Evolutionary conservation across 2,797 vertebrate genomes (phyloP), one percentile per base, ranked within the genome.

Genomic region (Cyclopterus lumpus): DNA sequence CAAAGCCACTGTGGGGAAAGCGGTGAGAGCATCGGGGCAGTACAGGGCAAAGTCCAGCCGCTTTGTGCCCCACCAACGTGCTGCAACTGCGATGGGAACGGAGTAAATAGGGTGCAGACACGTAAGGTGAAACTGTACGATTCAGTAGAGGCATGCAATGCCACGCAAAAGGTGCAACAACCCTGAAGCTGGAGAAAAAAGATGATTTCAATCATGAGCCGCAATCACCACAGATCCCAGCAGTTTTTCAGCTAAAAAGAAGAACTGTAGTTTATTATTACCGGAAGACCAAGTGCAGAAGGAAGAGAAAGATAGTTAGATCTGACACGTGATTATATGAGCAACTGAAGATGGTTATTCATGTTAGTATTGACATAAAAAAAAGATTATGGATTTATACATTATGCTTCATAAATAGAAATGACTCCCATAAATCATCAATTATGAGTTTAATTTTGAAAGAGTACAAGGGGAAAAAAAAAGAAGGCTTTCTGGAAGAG

Each of bases 21-120:
- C 97, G 0, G 96, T 99, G 72, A 99, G 95, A 5, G 98, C 97
- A 0, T 99, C 98, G 0, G 98, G 98, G 84, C 98, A 99, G 94
- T 99, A 99, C 75, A 99, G 96, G 57, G 98, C 97, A 1, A 98
- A 99, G 92, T 99, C 98, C 4, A 99, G 96, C 62, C 98, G 94
- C 90, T 99, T 99, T 68, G 95, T 96, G 78, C 98, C 98, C 98
- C 98, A 99, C 98, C 98, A 99, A 48, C 91, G 93, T 4, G 92
- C 93, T 77, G 93, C 93, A 84, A 94, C 93, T 94, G 79, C 4
- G 62, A 82, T 24, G 59, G 59, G 84, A 79, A 48, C 4, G 58
- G 54, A 73, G 67, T 79, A 48, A 87, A 81, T 68, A 75, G 30
- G 62, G 67, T 64, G 80, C 71, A 86, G 38, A 86, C 24, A 65